phyloP scores from a whole-genome alignment of 2,113 vertebrate species.

The Perccottus glenii region DNA sequence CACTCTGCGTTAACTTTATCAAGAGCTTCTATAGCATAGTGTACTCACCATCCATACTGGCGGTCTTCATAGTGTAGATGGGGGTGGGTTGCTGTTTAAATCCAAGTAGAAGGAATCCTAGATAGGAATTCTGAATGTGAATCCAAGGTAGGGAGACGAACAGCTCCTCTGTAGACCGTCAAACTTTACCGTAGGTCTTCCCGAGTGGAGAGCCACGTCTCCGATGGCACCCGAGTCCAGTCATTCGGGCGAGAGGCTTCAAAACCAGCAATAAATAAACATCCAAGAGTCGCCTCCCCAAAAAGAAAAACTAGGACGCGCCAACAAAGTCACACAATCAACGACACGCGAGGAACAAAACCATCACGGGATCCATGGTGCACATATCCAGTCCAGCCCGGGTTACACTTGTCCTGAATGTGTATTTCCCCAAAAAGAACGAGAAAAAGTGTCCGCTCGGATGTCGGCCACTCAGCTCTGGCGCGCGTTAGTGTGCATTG shows the following conservation, averaged over 20 bases:
- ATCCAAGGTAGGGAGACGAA: conserved; percentile 63
- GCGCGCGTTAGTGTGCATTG: conserved; percentile 57
- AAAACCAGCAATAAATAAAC: conserved; percentile 53
- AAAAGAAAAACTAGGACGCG: conserved; percentile 38
- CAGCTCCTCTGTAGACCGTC: conserved; percentile 55
- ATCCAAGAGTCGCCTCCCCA: conserved; percentile 73
- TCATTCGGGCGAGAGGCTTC: conserved; percentile 72
- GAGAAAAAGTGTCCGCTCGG: conserved; percentile 54
- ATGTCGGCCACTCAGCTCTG: conserved; percentile 61
- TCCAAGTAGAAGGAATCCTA: conserved; percentile 68
- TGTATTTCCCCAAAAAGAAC: conserved; percentile 54
- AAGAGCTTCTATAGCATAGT: conserved; percentile 3
- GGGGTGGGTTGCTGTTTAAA: conserved; percentile 66
- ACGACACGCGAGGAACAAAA: conserved; percentile 25
- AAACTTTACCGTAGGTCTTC: conserved; percentile 81
- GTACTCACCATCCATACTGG: conserved; percentile 76
- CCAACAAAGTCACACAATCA: conserved; percentile 56
- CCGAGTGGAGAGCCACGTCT: conserved; percentile 78
- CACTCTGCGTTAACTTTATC: conserved; percentile 58
- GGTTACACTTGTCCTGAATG: conserved; percentile 21
- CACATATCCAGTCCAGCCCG: conserved; percentile 58
- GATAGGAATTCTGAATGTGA: conserved; percentile 65
- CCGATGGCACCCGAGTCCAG: conserved; percentile 72
- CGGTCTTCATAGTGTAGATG: conserved; percentile 76
- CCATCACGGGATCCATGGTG: conserved; percentile 64